These are phyloP conservation scores for Caracal caracal DNA, from an alignment of 2,113 vertebrate genomes.

Conservation along the genomic window DNA sequence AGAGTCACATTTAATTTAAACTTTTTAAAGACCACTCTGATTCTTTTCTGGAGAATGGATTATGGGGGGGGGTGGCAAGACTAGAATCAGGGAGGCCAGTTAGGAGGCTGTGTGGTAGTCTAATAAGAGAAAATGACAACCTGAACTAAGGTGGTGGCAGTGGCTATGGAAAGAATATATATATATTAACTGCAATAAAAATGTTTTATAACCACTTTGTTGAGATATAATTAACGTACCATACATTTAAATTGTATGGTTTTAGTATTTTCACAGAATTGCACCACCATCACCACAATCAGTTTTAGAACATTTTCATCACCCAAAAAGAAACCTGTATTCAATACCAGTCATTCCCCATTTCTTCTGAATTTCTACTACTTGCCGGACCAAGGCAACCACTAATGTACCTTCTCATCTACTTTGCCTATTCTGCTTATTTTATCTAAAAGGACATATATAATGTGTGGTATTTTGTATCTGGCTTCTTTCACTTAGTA, in stretches of 20 bases:
- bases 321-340: neutral
- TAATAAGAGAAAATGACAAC: neutral
- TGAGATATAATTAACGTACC: neutral
- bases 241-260: neutral
- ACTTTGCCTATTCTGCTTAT: slow-evolving; percentile 9
- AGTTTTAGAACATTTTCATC: neutral
- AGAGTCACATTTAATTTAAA: slow-evolving; percentile 45
- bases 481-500: neutral
- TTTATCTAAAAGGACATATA: slow-evolving; percentile 27
- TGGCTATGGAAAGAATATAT: neutral
- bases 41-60: slow-evolving; percentile 20
- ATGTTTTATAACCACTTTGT: neutral
- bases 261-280: slow-evolving; percentile 26
- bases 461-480: neutral
- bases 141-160: slow-evolving; percentile 5
- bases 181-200: neutral
- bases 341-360: neutral
- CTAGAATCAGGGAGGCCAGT: neutral
- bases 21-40: slow-evolving; percentile 40
- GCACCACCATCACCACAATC: neutral
- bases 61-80: neutral
- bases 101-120: neutral
- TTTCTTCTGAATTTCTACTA: neutral
- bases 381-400: neutral
- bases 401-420: slow-evolving; percentile 12